phyloP scores from a whole-genome alignment of 1,140 invertebrate genomes.

The Ruditapes philippinarum region DNA sequence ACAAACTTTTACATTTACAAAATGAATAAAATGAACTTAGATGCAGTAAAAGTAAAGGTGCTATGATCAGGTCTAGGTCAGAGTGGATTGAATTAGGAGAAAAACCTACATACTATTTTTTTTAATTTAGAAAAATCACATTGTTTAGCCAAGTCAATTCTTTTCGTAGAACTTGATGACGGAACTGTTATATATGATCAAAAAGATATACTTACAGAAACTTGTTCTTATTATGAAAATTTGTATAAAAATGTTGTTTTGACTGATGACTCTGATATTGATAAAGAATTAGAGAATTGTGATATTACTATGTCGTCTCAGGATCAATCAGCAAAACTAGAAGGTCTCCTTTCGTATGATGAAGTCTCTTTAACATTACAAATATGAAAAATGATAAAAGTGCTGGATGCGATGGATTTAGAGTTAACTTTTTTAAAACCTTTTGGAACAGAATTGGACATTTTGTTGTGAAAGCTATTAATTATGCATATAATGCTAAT shows the following conservation, averaged over 20 bases:
- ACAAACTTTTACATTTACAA: background rate
- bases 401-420: slow-evolving; percentile 9
- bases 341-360: background rate
- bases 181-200: background rate
- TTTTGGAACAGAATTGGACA: slow-evolving; percentile 42
- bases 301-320: background rate
- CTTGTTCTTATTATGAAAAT: slow-evolving; percentile 6
- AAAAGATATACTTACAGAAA: slow-evolving; percentile 18
- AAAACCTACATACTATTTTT: slow-evolving; percentile 56
- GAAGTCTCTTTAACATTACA: background rate
- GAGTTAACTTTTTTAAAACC: background rate
- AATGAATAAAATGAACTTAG: slow-evolving; percentile 15
- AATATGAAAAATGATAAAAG: slow-evolving; percentile 42
- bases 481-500: background rate
- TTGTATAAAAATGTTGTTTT: background rate
- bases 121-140: slow-evolving; percentile 55
- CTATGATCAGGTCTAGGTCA: slow-evolving; percentile 15
- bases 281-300: background rate
- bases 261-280: background rate
- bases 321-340: background rate
- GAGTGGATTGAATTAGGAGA: slow-evolving; percentile 43
- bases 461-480: slow-evolving; percentile 37
- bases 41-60: background rate
- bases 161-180: background rate
- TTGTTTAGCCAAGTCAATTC: background rate